Conservation (phyloP, 1,140 invertebrate genomes). For the Ctenoplectra terminalis region DNA sequence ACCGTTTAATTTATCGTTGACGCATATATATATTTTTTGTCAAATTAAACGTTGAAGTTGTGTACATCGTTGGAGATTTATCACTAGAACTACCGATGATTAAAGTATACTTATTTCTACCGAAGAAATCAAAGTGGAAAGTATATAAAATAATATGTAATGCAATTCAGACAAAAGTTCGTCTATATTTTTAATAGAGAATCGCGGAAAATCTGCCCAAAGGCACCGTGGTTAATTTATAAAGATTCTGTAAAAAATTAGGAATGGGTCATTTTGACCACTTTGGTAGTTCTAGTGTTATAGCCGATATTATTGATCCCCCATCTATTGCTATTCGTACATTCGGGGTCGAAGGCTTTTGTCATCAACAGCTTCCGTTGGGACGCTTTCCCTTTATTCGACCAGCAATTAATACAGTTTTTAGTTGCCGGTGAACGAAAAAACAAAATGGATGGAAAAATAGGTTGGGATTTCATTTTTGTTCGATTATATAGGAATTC, state of each 20-base stretch:
- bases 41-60: not conserved
- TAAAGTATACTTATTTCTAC: too few relatives aligned
- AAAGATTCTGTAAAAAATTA: too few relatives aligned
- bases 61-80: not conserved
- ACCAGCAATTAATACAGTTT: not conserved
- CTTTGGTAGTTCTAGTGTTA: too few relatives aligned
- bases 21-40: not conserved
- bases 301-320: slow-evolving; percentile 4
- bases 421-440: not conserved
- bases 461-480: not conserved
- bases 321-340: slow-evolving; percentile 4
- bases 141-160: too few relatives aligned
- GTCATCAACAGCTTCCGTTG: not conserved
- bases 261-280: too few relatives aligned
- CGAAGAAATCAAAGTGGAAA: too few relatives aligned
- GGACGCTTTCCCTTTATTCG: not conserved
- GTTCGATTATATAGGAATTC: not conserved
- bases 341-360: slow-evolving; percentile 8
- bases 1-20: not conserved
- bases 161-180: too few relatives aligned
- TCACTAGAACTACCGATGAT: too few relatives aligned
- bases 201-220: too few relatives aligned
- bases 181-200: too few relatives aligned
- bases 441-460: not conserved
- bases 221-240: too few relatives aligned